Evolutionary conservation across 2,888 invertebrate genomes (phyloP), one percentile per base, ranked within the genome.

Genomic region (Drosophila sordidula): DNA sequence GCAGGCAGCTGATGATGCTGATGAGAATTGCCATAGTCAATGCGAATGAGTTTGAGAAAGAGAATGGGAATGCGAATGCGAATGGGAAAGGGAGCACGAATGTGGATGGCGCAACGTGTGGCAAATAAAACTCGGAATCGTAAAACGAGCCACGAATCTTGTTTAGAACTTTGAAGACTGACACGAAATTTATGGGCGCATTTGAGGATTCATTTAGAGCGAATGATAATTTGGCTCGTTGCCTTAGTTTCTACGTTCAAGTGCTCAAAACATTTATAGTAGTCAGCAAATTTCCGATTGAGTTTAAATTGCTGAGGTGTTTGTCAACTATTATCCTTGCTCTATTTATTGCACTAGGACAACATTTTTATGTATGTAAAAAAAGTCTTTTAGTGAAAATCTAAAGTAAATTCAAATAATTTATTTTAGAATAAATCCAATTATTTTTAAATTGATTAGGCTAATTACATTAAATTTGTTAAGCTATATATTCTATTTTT

Each of bases 51-150:
- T 34, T 47, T 57, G 16, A 9, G 29, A 29, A 29, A 29, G 29
- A 29, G 29, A 29, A 29, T 3, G 29, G 3, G 9, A 29, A 29
- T 9, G 9, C 8, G 29, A 34, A 50, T 36, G 22, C 2, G 34
- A 39, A 50, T 49, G 52, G 2, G 47, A 50, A 44, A 46, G 47
- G 12, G 55, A 47, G 26, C 12, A 8, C 26, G 56, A 26, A 34
- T 55, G 58, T 26, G 58, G 59, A 59, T 56, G 77, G 58, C 64
- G 70, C 62, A 73, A 73, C 80, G 80, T 78, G 78, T 76, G 80
- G 59, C 63, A 80, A 74, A 79, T 79, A 79, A 79, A 80, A 80
- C 74, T 63, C 50, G 51, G 47, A 68, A 71, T 80, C 78, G 80
- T 78, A 80, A 78, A 77, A 67, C 54, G 52, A 55, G 63, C 51